These are phyloP conservation scores for Gastrophryne carolinensis DNA, from an alignment of 2,797 vertebrate genomes.

Conservation along the genomic window DNA sequence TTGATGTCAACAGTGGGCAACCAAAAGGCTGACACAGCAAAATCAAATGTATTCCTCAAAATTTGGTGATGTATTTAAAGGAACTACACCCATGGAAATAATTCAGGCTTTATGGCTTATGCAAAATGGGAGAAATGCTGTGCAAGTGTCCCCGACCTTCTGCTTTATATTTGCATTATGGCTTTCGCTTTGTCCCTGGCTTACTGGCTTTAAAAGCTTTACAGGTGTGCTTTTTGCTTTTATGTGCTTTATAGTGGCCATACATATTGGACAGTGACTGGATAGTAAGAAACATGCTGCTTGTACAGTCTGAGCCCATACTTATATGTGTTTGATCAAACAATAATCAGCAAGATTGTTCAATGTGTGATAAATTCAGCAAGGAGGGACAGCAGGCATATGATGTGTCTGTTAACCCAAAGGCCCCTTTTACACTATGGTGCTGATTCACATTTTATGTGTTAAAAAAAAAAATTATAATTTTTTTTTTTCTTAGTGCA, in stretches of 20 bases:
- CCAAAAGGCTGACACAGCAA: slow-evolving; percentile 5
- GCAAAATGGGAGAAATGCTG: not conserved
- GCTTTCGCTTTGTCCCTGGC: not conserved
- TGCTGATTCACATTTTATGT: too few relatives aligned
- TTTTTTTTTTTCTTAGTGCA: too few relatives aligned
- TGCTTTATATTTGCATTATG: not conserved
- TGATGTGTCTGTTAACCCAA: too few relatives aligned
- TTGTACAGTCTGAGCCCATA: not conserved
- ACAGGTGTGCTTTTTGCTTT: not conserved
- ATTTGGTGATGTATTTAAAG: slow-evolving; percentile 9
- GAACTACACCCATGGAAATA: slow-evolving; percentile 17
- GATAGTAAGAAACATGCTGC: not conserved
- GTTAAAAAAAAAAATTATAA: too few relatives aligned
- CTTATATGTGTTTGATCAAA: too few relatives aligned
- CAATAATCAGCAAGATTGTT: too few relatives aligned
- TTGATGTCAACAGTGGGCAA: not conserved
- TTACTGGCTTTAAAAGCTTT: not conserved
- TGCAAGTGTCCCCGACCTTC: not conserved
- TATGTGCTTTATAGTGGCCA: not conserved
- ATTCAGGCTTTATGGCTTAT: not conserved
- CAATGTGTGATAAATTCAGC: too few relatives aligned
- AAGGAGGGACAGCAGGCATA: too few relatives aligned
- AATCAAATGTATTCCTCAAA: not conserved
- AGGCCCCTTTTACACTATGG: too few relatives aligned
- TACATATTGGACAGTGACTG: not conserved